Conservation (phyloP, 2,797 vertebrate genomes). For the Eulemur rubriventer region DNA sequence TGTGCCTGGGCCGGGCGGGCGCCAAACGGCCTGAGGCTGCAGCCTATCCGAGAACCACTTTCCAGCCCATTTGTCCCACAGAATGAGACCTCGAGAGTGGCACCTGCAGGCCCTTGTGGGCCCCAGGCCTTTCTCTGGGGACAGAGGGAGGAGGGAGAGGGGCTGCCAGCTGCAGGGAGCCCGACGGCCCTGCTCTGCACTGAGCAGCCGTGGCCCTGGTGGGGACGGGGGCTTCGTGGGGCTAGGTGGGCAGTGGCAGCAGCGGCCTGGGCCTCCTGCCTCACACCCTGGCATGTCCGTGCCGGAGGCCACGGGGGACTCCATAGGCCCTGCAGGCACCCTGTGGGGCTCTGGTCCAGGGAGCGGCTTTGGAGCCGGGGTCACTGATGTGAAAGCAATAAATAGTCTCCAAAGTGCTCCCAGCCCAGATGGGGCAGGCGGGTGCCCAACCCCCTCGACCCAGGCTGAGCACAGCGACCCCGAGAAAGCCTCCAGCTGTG, state of each 20-base stretch:
- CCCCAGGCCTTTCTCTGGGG: background rate
- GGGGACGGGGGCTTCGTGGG: background rate
- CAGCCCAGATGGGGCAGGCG: background rate
- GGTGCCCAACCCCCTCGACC: accelerated
- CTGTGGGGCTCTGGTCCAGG: background rate
- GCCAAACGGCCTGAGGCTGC: accelerated
- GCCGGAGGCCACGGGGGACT: background rate
- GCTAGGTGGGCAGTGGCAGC: accelerated
- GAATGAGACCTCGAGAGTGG: accelerated
- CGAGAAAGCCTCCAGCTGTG: background rate
- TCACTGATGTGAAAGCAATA: accelerated
- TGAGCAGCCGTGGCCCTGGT: accelerated
- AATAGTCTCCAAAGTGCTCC: accelerated
- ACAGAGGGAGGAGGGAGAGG: no score
- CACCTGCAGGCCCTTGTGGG: accelerated
- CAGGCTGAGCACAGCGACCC: background rate
- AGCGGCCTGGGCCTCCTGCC: background rate
- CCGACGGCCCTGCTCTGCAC: background rate
- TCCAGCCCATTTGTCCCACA: accelerated
- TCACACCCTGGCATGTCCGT: accelerated
- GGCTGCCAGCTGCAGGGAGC: accelerated
- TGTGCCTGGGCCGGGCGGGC: accelerated
- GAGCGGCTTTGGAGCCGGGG: accelerated
- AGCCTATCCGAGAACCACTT: accelerated
- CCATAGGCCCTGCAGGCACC: accelerated